Evolutionary conservation across 2,888 invertebrate genomes (phyloP).

Genomic region (Torymus texanus): DNA sequence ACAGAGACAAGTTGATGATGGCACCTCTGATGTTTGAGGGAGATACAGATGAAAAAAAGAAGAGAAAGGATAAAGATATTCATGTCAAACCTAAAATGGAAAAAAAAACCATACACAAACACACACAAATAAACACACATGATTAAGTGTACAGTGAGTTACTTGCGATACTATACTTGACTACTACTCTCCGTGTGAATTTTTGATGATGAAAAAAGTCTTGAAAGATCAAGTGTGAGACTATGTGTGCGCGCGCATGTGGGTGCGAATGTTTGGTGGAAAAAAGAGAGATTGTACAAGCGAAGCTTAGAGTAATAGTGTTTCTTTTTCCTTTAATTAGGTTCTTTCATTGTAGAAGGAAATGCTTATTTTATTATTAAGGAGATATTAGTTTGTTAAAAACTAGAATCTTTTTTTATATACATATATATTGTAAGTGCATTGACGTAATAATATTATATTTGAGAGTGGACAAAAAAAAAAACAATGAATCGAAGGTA

Average conservation of each 20-base stretch:
- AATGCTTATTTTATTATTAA: slow-evolving; percentile 39
- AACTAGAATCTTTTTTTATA: slow-evolving; percentile 22
- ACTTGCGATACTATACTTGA: neutral
- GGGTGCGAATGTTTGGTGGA: neutral
- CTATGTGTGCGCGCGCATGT: neutral
- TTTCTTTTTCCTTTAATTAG: slow-evolving; percentile 17
- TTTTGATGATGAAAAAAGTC: slow-evolving; percentile 16
- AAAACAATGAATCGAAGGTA: slow-evolving; percentile 14
- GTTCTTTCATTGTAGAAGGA: slow-evolving; percentile 15
- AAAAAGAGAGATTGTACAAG: neutral
- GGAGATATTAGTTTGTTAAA: slow-evolving; percentile 24
- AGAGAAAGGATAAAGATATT: neutral
- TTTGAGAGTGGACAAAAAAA: neutral
- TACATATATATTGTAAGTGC: slow-evolving; percentile 26
- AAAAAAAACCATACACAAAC: neutral
- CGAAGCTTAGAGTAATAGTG: slow-evolving; percentile 10
- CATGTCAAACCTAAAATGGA: too few species aligned
- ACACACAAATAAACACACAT: slow-evolving; percentile 53
- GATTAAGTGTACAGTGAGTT: slow-evolving; percentile 54
- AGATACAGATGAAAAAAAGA: neutral
- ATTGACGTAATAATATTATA: slow-evolving; percentile 35
- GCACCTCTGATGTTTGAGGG: neutral
- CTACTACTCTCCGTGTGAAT: slow-evolving; percentile 18
- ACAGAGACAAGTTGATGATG: too few species aligned
- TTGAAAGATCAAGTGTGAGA: neutral